Evolutionary conservation across 2,888 invertebrate species (phyloP).

Genomic region (Lasioglossum oenotherae): DNA sequence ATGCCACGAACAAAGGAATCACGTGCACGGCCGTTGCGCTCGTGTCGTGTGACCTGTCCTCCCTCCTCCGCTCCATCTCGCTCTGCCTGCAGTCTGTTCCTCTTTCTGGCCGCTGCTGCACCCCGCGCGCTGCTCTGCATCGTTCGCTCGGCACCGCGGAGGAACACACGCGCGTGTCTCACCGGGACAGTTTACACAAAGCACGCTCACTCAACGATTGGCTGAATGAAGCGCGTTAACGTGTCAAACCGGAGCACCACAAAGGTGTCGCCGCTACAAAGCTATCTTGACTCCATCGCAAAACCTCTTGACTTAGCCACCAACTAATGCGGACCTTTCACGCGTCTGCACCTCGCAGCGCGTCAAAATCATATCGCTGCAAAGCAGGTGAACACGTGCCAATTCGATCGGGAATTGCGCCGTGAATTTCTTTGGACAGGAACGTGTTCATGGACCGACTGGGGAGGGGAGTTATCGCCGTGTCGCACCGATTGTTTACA

Average conservation of each 20-base stretch:
- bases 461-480: no score
- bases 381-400: background rate
- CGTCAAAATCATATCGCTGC: background rate
- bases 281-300: slow-evolving; percentile 47
- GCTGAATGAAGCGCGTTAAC: slow-evolving; percentile 58
- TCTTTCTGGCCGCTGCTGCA: slow-evolving; percentile 14
- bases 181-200: slow-evolving; percentile 46
- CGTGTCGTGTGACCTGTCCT: slow-evolving; percentile 39
- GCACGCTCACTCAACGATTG: slow-evolving; percentile 34
- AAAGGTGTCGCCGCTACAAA: slow-evolving; percentile 54
- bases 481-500: background rate
- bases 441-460: no score
- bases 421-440: background rate
- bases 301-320: slow-evolving; percentile 15
- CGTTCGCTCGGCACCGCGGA: background rate
- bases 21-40: slow-evolving; percentile 56
- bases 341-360: background rate
- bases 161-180: slow-evolving; percentile 17
- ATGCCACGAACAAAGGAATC: slow-evolving; percentile 67
- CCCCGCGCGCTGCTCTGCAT: background rate
- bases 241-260: slow-evolving; percentile 52
- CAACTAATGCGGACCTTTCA: slow-evolving; percentile 20
- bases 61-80: background rate
- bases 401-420: background rate
- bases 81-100: background rate